Base-by-base conservation (phyloP, 2,113 vertebrate genomes). In the Syngnathus scovelli region DNA sequence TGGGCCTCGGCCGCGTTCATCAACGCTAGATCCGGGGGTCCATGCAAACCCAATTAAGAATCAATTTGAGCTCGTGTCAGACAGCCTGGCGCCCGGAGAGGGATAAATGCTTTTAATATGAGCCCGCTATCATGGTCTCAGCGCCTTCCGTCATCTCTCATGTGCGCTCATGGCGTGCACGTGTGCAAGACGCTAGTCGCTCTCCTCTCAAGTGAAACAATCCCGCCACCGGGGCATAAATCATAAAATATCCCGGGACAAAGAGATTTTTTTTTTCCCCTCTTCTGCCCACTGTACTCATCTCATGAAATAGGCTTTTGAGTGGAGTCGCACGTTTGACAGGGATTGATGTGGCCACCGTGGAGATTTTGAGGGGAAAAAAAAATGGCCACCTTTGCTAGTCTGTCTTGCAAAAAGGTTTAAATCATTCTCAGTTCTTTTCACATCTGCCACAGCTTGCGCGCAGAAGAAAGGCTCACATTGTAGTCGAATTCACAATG, bases 21-120 rank as follows among this genome's bases (percentile, higher is more conserved):
- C 87, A 87, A 87, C 88, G 85, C 85, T 82, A 80, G 85, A 83
- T 87, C 78, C 85, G 78, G 76, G 27, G 85, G 87, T 92, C 90
- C 89, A 92, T 92, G 85, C 89, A 92, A 92, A 92, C 87, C 84
- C 76, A 84, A 92, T 92, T 91, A 92, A 84, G 89, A 90, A 90
- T 91, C 89, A 92, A 92, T 92, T 90, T 92, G 82, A 89, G 88
- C 77, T 82, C 87, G 85, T 91, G 89, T 90, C 89, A 92, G 90
- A 91, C 90, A 85, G 89, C 72, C 90, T 89, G 90, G 90, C 89
- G 90, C 89, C 90, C 75, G 85, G 77, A 86, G 86, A 91, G 86
- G 87, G 81, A 80, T 90, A 87, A 89, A 89, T 86, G 88, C 89
- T 88, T 90, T 90, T 92, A 89, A 92, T 90, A 90, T 86, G 85